phyloP scores from a whole-genome alignment of 2,797 vertebrate genomes.

The Kryptolebias ocellatus region DNA sequence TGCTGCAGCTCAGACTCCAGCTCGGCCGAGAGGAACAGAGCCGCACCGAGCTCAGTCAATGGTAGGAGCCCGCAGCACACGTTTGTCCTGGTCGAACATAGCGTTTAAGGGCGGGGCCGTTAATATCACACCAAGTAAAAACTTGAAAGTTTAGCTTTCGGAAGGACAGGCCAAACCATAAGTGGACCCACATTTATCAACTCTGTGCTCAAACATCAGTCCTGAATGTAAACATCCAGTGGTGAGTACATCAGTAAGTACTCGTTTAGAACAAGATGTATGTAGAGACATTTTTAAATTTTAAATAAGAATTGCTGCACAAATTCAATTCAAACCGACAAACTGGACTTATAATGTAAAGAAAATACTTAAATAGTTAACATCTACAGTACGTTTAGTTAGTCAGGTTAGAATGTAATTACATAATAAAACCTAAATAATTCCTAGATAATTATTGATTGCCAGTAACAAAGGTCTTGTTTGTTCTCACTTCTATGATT shows the following conservation, averaged over 20 bases:
- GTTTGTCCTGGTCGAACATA: conserved; percentile 21
- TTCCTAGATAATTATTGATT: too few species aligned
- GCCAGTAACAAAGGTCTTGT: too few species aligned
- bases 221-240: not conserved
- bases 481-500: too few species aligned
- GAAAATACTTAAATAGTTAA: too few species aligned
- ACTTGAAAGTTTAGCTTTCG: not conserved
- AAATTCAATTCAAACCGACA: not conserved
- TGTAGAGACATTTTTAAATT: not conserved
- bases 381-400: too few species aligned
- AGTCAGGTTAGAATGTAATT: too few species aligned
- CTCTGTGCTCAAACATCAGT: not conserved
- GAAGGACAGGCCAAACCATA: not conserved
- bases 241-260: not conserved
- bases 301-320: not conserved
- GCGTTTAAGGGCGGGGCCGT: conserved; percentile 21
- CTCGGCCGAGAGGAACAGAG: conserved; percentile 18
- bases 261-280: not conserved
- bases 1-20: conserved; percentile 25
- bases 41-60: not conserved
- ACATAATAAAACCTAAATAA: too few species aligned
- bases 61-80: not conserved
- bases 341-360: too few species aligned
- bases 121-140: not conserved
- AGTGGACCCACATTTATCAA: conserved; percentile 42